These are phyloP conservation scores for Crambe crambe DNA, from an alignment of 37 sponge, comb jelly and placozoan species.

Conservation along the genomic window DNA sequence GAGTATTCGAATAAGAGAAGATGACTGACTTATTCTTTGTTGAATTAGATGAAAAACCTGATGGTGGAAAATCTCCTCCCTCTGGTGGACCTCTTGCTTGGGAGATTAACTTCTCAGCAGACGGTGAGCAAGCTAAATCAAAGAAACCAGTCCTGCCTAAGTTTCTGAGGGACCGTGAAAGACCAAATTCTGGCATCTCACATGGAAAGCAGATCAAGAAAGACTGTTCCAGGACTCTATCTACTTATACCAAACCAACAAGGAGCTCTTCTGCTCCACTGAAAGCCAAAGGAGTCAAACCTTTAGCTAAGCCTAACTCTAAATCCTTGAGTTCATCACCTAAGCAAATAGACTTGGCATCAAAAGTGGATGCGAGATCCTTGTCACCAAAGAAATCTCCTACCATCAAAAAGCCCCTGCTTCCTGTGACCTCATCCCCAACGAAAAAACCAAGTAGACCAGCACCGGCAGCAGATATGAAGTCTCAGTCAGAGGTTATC, in stretches of 20 bases:
- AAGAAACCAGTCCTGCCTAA: constrained; percentile 20
- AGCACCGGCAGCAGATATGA: background rate
- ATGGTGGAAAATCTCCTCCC: no score
- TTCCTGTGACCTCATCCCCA: background rate
- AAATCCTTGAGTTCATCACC: background rate
- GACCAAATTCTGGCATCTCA: background rate
- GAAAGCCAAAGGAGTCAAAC: background rate
- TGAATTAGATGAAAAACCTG: no score
- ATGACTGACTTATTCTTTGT: no score
- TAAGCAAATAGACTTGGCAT: background rate
- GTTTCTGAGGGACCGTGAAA: constrained; percentile 29
- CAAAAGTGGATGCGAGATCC: background rate
- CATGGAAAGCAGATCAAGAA: constrained; percentile 5
- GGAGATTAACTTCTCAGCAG: constrained; percentile 21
- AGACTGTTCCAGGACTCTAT: background rate
- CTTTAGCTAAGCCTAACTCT: background rate
- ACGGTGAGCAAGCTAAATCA: background rate
- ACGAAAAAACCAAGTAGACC: no score
- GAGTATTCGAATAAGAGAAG: no score
- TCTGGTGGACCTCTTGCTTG: no score
- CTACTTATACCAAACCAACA: background rate
- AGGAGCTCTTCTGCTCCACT: background rate
- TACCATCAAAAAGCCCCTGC: constrained; percentile 15
- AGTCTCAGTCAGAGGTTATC: background rate
- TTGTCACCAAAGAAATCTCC: background rate